Evolutionary conservation across 2,888 invertebrate genomes (phyloP).

Genomic region (Drosophila robusta): DNA sequence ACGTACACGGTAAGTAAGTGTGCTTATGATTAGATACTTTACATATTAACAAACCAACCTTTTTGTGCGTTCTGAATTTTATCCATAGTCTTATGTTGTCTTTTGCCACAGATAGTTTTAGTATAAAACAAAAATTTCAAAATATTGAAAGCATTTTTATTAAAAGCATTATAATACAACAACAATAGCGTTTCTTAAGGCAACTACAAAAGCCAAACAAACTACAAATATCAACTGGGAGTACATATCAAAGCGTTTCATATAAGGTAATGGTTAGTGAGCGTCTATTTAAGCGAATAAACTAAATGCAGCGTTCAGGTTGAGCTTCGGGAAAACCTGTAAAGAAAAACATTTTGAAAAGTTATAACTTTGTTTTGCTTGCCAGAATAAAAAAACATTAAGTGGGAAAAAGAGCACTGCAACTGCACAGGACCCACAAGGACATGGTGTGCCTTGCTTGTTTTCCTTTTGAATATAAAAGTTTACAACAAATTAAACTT

Average conservation of each 20-base stretch:
- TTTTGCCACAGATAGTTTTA: neutral
- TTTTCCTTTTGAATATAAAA: constrained; percentile 61
- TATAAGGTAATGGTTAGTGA: constrained; percentile 64
- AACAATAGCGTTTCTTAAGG: constrained; percentile 34
- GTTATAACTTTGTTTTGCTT: constrained; percentile 51
- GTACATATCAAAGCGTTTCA: constrained; percentile 55
- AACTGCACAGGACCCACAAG: constrained; percentile 39
- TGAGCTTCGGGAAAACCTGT: constrained; percentile 44
- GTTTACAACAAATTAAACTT: constrained; percentile 78
- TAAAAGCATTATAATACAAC: constrained; percentile 48
- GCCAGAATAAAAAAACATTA: constrained; percentile 28
- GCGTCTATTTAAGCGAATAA: constrained; percentile 56
- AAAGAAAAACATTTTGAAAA: constrained; percentile 52
- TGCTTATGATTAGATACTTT: constrained; percentile 17
- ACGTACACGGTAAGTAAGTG: neutral
- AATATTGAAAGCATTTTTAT: constrained; percentile 42
- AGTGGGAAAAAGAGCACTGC: constrained; percentile 2
- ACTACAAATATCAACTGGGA: constrained; percentile 42
- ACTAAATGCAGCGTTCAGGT: constrained; percentile 34
- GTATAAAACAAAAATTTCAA: constrained; percentile 23
- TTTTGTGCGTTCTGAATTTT: neutral
- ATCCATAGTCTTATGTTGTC: constrained; percentile 1
- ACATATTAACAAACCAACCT: constrained; percentile 18
- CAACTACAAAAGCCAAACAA: constrained; percentile 56
- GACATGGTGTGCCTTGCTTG: constrained; percentile 53